These are phyloP conservation scores for Sebastes schlegelii DNA, from an alignment of 2,113 vertebrate genomes.

Conservation along the genomic window DNA sequence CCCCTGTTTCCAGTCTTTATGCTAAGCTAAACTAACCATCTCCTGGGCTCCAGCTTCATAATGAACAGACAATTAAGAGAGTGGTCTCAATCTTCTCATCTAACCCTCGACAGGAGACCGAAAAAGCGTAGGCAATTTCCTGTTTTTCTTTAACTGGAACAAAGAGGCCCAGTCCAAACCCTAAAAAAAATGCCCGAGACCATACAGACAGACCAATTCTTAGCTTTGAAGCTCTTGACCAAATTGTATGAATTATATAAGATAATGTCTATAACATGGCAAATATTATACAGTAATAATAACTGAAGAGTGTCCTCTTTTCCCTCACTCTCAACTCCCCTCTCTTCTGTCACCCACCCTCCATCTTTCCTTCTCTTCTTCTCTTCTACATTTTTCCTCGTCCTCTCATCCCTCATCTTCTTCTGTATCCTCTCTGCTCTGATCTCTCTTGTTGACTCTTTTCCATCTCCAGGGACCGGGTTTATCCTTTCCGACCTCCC, in stretches of 20 bases:
- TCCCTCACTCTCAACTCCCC: background rate
- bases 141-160: background rate
- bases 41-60: no score
- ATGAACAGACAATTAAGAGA: background rate
- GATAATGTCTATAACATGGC: background rate
- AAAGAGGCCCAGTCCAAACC: background rate
- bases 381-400: background rate
- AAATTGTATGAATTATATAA: background rate
- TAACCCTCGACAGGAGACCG: background rate
- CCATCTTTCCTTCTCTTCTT: background rate
- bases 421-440: background rate
- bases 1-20: background rate
- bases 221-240: background rate
- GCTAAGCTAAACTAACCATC: background rate
- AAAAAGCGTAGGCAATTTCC: background rate
- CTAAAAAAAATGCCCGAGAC: no score
- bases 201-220: background rate
- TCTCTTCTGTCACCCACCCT: background rate
- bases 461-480: background rate
- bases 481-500: background rate
- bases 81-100: background rate
- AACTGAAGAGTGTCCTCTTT: background rate
- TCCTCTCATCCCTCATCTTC: background rate
- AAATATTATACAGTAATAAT: background rate
- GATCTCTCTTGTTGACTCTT: background rate